A percentile compares a stretch with the other conserved stretches of the same genome.
phyloP scores from a whole-genome alignment of 2,113 vertebrate species.

The Psephotus haematonotus region DNA sequence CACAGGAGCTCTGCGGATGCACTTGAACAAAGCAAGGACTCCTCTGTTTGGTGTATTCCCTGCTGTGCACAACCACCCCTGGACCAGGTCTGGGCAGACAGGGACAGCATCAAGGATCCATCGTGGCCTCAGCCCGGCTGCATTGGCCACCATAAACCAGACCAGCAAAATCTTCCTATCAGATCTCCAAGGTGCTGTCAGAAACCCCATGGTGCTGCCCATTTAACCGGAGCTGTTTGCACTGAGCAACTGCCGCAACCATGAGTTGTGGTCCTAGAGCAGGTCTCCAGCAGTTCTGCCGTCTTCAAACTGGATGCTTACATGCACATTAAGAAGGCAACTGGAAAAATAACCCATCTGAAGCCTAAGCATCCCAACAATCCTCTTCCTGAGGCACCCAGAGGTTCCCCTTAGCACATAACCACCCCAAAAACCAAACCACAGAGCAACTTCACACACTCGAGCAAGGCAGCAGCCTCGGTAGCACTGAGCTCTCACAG shows the following conservation, averaged over 20 bases:
- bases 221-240: not conserved
- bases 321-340: not conserved
- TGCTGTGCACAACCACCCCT: not conserved
- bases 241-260: rapidly evolving
- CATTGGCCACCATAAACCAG: not conserved
- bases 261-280: rapidly evolving
- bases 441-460: not conserved
- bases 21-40: not conserved
- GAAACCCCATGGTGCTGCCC: not conserved
- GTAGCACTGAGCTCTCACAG: not conserved
- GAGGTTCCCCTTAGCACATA: rapidly evolving
- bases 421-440: not conserved
- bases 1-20: rapidly evolving
- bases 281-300: not conserved
- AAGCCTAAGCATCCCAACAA: not conserved
- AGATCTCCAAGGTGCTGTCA: not conserved
- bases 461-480: not conserved
- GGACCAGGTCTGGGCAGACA: not conserved
- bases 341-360: not conserved
- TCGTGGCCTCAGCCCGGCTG: not conserved
- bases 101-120: not conserved
- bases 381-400: too few species aligned
- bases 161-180: not conserved
- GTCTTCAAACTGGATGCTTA: not conserved
- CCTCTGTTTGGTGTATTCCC: not conserved